Percentiles rank a stretch among this genome's conserved stretches.
These are phyloP conservation scores for Phenganax subtilis DNA, from an alignment of 92 coral and sea anemone genomes.

Conservation along the genomic window DNA sequence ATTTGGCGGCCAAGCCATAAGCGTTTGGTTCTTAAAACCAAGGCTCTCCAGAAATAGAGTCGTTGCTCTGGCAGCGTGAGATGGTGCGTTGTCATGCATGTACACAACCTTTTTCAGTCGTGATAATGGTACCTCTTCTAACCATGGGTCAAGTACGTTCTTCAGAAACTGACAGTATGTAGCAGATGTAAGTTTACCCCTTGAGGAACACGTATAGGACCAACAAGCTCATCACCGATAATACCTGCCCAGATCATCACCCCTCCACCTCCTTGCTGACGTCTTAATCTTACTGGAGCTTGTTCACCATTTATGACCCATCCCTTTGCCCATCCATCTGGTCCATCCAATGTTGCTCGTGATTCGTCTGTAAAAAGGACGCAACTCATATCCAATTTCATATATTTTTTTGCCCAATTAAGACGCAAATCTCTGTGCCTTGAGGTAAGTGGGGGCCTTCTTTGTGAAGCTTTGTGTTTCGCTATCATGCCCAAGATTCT, in stretches of 20 bases:
- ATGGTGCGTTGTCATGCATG: no score
- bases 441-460: neutral
- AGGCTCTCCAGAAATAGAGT: neutral
- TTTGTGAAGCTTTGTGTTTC: conserved; percentile 2
- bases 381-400: neutral
- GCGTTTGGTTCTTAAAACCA: neutral
- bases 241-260: conserved; percentile 3
- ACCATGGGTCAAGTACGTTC: neutral
- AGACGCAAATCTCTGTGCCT: neutral
- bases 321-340: conserved; percentile 7
- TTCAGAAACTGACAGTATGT: conserved; percentile 12
- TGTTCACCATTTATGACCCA: conserved; percentile 11
- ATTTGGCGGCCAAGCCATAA: no score
- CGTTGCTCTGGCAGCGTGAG: no score
- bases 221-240: conserved; percentile 1
- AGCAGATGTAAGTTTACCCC: conserved; percentile 16
- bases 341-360: conserved; percentile 5
- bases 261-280: conserved; percentile 1
- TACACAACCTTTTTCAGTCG: neutral
- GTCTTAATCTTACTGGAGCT: neutral
- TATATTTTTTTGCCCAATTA: neutral
- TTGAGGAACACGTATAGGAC: conserved; percentile 5
- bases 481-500: neutral
- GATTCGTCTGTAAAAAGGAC: conserved; percentile 12
- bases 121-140: conserved; percentile 1